Conservation (phyloP, 2,797 vertebrate species). For the Tapera naevia region DNA sequence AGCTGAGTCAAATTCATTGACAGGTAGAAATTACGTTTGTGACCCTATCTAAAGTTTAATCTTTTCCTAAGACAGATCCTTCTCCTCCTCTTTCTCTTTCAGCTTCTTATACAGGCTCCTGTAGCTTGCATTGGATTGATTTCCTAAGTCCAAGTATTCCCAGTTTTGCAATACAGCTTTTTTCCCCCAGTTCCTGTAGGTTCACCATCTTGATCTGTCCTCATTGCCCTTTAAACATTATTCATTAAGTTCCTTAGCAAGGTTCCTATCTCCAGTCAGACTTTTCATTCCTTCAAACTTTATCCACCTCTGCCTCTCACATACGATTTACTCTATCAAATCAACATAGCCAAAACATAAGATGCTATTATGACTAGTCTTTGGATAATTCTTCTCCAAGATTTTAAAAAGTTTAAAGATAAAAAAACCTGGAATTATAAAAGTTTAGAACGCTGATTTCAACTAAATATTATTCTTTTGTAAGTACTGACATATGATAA, state of each 20-base stretch:
- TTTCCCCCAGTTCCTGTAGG: background rate
- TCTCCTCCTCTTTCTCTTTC: background rate
- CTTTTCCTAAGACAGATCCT: background rate
- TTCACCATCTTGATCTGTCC: background rate
- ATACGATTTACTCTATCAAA: background rate
- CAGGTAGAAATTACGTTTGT: background rate
- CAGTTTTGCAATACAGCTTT: background rate
- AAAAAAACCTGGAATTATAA: background rate
- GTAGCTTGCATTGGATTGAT: background rate
- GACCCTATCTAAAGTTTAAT: background rate
- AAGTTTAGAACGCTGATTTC: background rate
- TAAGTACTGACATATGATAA: background rate
- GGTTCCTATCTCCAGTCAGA: background rate
- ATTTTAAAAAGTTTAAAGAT: background rate
- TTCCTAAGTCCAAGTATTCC: background rate
- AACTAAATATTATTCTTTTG: background rate
- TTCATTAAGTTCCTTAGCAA: background rate
- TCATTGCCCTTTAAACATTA: background rate
- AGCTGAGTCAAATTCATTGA: background rate
- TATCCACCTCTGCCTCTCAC: background rate
- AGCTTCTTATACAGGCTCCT: background rate
- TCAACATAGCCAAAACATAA: fast-evolving
- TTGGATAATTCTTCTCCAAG: background rate
- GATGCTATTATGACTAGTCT: background rate
- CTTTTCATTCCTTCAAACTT: background rate